These are phyloP conservation scores for Oligia strigilis DNA, from an alignment of 2,888 invertebrate species.

Conservation along the genomic window DNA sequence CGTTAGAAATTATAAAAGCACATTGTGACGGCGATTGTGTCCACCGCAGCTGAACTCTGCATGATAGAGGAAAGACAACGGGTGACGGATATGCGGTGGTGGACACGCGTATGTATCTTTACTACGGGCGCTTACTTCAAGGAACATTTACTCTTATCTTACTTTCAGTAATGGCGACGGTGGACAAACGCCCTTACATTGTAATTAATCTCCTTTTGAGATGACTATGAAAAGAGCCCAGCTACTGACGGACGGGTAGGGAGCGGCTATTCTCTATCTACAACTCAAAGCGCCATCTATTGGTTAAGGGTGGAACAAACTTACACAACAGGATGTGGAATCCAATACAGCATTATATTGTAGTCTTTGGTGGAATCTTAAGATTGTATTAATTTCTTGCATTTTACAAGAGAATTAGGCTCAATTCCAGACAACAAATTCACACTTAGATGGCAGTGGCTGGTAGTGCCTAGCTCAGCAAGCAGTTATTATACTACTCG, in stretches of 20 bases:
- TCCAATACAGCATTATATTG: no score
- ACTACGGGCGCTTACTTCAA: not conserved
- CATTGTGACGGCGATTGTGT: not conserved
- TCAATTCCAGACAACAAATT: not conserved
- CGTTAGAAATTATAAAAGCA: not conserved
- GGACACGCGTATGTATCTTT: not conserved
- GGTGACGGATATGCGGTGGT: not conserved
- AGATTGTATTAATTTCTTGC: not conserved
- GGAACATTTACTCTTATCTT: no score
- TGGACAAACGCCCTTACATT: not conserved
- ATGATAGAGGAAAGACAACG: not conserved
- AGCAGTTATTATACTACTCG: no score
- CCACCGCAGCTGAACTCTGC: not conserved
- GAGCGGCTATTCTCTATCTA: not conserved
- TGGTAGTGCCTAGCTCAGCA: not conserved
- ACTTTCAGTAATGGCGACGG: not conserved
- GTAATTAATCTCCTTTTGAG: not conserved
- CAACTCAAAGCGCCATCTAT: slow-evolving; percentile 2
- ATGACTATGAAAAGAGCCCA: not conserved
- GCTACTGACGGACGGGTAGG: not conserved
- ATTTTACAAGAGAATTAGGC: not conserved
- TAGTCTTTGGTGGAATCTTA: no score
- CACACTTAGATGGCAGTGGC: not conserved
- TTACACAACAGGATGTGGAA: not conserved
- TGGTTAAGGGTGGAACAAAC: not conserved